Evolutionary conservation across 2,797 vertebrate genomes (phyloP).

Genomic region (Lutra lutra): DNA sequence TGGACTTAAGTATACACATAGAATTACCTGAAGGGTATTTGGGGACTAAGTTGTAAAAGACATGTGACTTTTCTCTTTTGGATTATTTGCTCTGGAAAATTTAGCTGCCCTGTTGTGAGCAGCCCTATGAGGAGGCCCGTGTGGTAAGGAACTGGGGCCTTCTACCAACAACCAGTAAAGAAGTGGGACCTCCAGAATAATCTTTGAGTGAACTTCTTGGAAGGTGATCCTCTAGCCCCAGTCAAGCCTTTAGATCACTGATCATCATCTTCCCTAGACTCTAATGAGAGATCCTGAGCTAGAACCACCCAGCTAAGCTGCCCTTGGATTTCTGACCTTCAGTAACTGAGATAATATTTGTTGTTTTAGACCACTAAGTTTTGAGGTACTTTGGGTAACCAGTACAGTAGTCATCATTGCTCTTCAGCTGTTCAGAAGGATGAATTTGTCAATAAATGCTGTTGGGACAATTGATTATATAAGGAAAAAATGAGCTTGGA

Average conservation of each 20-base stretch:
- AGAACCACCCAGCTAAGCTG: neutral
- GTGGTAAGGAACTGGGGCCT: neutral
- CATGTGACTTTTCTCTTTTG: constrained; percentile 1
- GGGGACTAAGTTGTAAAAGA: neutral
- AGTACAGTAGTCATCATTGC: neutral
- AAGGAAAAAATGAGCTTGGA: neutral
- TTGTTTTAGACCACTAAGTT: neutral
- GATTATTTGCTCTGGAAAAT: neutral
- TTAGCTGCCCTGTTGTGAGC: neutral
- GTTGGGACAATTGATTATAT: neutral
- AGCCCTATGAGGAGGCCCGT: too few relatives aligned
- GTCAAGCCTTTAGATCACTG: neutral
- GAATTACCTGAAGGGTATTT: neutral
- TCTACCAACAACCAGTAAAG: neutral
- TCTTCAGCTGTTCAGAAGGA: neutral
- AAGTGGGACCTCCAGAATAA: neutral
- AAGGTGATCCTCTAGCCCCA: neutral
- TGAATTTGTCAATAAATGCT: neutral
- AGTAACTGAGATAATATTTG: neutral
- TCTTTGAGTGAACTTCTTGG: neutral
- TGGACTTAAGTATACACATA: neutral
- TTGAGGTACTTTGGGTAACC: neutral
- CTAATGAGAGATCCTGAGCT: neutral
- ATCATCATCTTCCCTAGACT: neutral
- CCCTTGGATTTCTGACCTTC: neutral